Conservation (phyloP, 23 tunicate species). For the Botrylloides violaceus region DNA sequence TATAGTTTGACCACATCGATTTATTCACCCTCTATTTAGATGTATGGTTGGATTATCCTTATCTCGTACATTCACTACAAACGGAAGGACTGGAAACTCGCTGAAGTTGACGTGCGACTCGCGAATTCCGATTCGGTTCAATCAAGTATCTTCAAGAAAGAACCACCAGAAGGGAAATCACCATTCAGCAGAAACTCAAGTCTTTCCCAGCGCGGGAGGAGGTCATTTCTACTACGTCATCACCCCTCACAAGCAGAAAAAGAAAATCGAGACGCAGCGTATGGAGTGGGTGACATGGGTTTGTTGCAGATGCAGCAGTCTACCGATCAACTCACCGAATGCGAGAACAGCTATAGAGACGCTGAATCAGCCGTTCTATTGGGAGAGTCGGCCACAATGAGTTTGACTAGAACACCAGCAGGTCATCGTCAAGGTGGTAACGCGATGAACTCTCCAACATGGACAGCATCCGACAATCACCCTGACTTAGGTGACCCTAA, state of each 20-base stretch:
- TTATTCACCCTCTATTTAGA: conserved; percentile 30
- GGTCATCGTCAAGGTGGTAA: background rate
- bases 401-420: conserved; percentile 10
- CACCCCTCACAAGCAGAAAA: background rate
- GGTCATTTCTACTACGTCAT: conserved; percentile 56
- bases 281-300: background rate
- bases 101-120: conserved; percentile 1
- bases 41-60: conserved; percentile 72
- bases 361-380: conserved; percentile 12
- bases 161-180: background rate
- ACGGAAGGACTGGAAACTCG: conserved; percentile 16
- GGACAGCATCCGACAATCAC: background rate
- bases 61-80: conserved; percentile 48
- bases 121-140: background rate
- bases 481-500: background rate
- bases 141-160: background rate
- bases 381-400: conserved; percentile 27
- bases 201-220: conserved; percentile 52
- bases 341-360: conserved; percentile 1
- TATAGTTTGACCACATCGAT: too few species aligned
- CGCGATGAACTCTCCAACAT: background rate
- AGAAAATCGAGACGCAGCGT: background rate
- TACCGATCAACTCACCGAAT: background rate
- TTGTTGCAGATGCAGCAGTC: background rate
- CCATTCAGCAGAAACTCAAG: conserved; percentile 73